Conservation (phyloP, 2,113 vertebrate species). For the Brachypodius melanocephalos region DNA sequence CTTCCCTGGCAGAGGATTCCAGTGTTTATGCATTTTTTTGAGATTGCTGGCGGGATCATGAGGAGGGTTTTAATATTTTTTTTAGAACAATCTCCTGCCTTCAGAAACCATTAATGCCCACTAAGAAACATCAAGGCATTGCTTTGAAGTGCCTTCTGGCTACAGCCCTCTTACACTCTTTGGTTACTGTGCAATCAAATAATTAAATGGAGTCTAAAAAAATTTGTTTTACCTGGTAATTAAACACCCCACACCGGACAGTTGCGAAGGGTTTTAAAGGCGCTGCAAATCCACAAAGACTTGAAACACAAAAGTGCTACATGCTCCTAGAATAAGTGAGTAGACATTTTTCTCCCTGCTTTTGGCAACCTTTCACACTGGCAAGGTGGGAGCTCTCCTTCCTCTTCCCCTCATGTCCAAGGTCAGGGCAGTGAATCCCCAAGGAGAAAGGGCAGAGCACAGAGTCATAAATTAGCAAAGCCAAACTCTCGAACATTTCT, state of each 20-base stretch:
- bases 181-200: conserved; percentile 93
- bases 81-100: conserved; percentile 88
- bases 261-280: conserved; percentile 76
- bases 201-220: conserved; percentile 89
- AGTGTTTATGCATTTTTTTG: conserved; percentile 87
- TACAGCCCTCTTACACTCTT: conserved; percentile 82
- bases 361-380: conserved; percentile 61
- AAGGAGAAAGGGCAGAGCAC: not conserved
- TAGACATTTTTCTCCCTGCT: not conserved
- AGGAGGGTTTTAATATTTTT: conserved; percentile 86
- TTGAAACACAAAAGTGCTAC: conserved; percentile 74
- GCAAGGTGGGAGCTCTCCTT: conserved; percentile 30
- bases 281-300: conserved; percentile 79
- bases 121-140: conserved; percentile 90
- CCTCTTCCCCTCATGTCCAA: not conserved
- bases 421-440: not conserved
- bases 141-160: conserved; percentile 97
- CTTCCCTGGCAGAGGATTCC: conserved; percentile 78
- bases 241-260: conserved; percentile 86
- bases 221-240: conserved; percentile 90
- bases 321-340: not conserved
- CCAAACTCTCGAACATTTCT: not conserved
- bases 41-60: conserved; percentile 88
- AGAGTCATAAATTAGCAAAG: conserved; percentile 10
- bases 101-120: conserved; percentile 94